A percentile compares a stretch with the other conserved stretches of the same genome.
Conservation (phyloP, 2,113 vertebrate species). For the Mormoops blainvillei region DNA sequence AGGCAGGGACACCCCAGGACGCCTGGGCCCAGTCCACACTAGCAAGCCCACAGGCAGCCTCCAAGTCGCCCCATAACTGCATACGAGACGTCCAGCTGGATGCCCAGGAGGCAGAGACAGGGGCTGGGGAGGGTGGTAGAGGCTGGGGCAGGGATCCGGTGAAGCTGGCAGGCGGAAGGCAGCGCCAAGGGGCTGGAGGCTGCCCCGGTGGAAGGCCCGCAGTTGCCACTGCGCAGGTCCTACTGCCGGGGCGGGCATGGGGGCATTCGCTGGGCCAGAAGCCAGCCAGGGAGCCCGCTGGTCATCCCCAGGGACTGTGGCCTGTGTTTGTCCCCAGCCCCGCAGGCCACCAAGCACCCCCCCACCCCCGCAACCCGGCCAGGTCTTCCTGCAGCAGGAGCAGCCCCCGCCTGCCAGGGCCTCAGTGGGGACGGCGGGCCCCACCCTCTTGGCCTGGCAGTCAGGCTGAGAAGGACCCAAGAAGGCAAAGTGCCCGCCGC, state of each 20-base stretch:
- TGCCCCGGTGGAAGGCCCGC: neutral
- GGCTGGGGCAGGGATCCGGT: neutral
- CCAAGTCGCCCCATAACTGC: neutral
- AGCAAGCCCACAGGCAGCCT: neutral
- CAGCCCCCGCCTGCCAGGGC: neutral
- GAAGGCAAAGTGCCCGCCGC: too few species aligned
- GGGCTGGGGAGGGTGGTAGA: neutral
- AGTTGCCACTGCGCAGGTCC: neutral
- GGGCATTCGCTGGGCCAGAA: neutral
- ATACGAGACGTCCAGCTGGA: neutral
- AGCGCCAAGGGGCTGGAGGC: neutral
- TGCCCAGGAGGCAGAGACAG: neutral
- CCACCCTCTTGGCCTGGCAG: neutral
- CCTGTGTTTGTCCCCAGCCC: neutral
- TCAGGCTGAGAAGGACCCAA: neutral
- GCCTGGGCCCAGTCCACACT: neutral
- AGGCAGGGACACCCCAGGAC: accelerated
- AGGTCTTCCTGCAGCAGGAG: neutral
- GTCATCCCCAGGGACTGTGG: neutral
- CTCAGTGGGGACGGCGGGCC: neutral
- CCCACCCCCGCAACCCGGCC: neutral
- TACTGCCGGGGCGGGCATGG: neutral
- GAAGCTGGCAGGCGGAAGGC: neutral
- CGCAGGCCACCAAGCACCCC: neutral
- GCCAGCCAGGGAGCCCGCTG: neutral